Evolutionary conservation across 2,888 invertebrate species (phyloP).

Genomic region (Choristoneura rosaceana): DNA sequence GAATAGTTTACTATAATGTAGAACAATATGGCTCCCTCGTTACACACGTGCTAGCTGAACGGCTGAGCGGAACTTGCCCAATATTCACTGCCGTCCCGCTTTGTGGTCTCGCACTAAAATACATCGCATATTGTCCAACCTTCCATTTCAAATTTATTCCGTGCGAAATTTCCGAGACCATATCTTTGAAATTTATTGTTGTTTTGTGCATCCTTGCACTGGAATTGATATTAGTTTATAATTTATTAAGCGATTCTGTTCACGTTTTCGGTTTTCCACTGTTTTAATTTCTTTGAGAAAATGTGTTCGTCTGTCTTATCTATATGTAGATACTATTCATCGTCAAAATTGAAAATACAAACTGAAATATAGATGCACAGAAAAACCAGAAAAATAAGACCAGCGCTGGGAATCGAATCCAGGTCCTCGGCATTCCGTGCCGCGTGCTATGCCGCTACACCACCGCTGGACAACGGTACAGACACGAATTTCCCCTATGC

Average conservation of each 20-base stretch:
- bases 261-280: slow-evolving; percentile 17
- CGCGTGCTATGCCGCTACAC: no score
- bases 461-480: no score
- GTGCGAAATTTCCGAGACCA: slow-evolving; percentile 35
- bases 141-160: slow-evolving; percentile 40
- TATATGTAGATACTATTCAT: no score
- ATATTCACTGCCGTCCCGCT: slow-evolving; percentile 38
- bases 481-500: no score
- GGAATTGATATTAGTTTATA: slow-evolving; percentile 41
- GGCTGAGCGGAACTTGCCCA: slow-evolving; percentile 29
- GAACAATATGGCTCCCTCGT: slow-evolving; percentile 25
- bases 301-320: neutral
- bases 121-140: slow-evolving; percentile 41
- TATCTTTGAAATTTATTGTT: slow-evolving; percentile 42
- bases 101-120: slow-evolving; percentile 41
- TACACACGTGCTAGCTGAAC: slow-evolving; percentile 23
- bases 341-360: no score
- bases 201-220: slow-evolving; percentile 41
- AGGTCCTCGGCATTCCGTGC: no score
- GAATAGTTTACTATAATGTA: slow-evolving; percentile 8
- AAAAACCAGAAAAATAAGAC: no score
- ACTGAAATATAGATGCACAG: no score
- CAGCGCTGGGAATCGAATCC: no score
- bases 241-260: slow-evolving; percentile 28
- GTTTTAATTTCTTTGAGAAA: neutral